Percentiles rank a stretch among this genome's conserved stretches.
Evolutionary conservation across 2,888 invertebrate species (phyloP).

Genomic region (Ligdia adustata): DNA sequence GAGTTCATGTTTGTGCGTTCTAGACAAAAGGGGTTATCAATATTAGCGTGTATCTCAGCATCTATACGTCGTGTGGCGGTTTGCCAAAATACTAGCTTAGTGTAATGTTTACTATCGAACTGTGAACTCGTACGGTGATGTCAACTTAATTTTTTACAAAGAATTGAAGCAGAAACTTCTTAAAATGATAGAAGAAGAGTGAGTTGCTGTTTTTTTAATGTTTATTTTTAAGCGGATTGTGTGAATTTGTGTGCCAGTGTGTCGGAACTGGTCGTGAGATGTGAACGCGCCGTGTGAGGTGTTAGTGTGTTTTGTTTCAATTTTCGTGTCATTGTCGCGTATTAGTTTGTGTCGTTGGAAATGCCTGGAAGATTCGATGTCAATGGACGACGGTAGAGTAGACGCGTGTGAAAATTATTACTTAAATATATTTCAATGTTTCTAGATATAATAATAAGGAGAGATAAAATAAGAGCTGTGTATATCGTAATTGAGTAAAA

Average conservation of each 20-base stretch:
- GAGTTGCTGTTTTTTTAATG: conserved; percentile 25
- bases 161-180: neutral
- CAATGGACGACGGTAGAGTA: conserved; percentile 17
- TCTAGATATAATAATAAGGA: too few species aligned
- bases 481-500: too few species aligned
- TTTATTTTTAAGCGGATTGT: conserved; percentile 8
- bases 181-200: conserved; percentile 33
- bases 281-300: neutral
- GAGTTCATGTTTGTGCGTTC: conserved; percentile 1
- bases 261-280: neutral
- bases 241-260: conserved; percentile 1
- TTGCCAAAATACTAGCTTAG: conserved; percentile 61
- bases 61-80: conserved; percentile 44
- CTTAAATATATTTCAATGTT: too few species aligned
- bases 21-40: conserved; percentile 34
- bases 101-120: conserved; percentile 55
- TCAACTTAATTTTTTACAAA: conserved; percentile 5
- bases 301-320: neutral
- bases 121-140: conserved; percentile 35
- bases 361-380: conserved; percentile 22
- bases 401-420: too few species aligned
- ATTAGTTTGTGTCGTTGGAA: neutral
- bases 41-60: conserved; percentile 10
- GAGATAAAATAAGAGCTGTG: too few species aligned
- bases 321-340: conserved; percentile 6